These are phyloP conservation scores for Drosophila anomalata DNA, from an alignment of 2,888 invertebrate genomes.

Conservation along the genomic window DNA sequence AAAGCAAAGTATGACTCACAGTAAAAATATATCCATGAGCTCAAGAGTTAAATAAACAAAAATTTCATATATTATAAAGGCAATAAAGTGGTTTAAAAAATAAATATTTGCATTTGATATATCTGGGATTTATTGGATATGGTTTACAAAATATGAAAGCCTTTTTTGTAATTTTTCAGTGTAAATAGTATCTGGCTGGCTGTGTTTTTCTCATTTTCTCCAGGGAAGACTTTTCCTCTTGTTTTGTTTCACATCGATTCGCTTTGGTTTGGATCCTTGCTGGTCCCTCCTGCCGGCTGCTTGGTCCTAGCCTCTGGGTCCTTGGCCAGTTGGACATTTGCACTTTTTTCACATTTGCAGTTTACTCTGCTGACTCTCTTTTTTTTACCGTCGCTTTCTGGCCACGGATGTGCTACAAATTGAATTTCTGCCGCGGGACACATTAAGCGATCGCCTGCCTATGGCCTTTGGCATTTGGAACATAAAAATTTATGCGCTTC, in stretches of 20 bases:
- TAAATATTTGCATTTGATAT: not conserved
- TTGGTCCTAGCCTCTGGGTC: conserved; percentile 14
- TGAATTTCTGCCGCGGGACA: conserved; percentile 81
- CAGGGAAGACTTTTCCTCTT: conserved; percentile 25
- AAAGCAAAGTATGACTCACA: conserved; percentile 23
- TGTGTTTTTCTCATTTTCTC: conserved; percentile 15
- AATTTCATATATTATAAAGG: not conserved
- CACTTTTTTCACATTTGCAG: conserved; percentile 71
- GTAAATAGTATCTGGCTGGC: conserved; percentile 5
- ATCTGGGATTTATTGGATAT: not conserved
- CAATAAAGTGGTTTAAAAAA: not conserved
- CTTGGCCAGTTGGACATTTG: conserved; percentile 38
- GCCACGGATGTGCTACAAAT: conserved; percentile 79
- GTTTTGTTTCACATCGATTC: conserved; percentile 30
- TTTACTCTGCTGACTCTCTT: conserved; percentile 55
- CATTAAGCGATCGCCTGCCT: conserved; percentile 76
- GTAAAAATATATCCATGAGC: not conserved
- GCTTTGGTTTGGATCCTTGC: conserved; percentile 21
- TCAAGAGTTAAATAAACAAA: not conserved
- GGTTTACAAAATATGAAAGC: not conserved
- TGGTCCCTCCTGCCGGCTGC: conserved; percentile 8
- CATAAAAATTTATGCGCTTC: conserved; percentile 69
- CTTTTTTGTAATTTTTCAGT: not conserved
- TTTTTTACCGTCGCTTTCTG: conserved; percentile 14
- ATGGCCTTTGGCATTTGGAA: conserved; percentile 69